Evolutionary conservation across 2,888 invertebrate genomes (phyloP), one percentile per base, ranked within the genome.

Genomic region (Phengaris arion): DNA sequence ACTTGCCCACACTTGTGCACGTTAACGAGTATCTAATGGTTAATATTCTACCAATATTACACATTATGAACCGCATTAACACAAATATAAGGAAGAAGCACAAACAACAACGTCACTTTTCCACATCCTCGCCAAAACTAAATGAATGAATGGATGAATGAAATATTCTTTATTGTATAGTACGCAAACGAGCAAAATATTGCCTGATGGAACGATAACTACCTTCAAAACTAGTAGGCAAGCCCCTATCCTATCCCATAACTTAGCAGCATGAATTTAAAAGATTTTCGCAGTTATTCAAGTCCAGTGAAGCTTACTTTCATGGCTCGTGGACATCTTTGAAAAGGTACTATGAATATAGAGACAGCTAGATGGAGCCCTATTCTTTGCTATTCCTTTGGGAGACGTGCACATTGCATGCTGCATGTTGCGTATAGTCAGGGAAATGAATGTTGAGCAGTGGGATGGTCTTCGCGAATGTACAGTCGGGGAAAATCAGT

Each of bases 291-390:
- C 59, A 64, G 22, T 64, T 64, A 64, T 64, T 64, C 64, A 12
- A 45, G 64, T 12, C 64, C 64, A 13, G 64, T 35, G 64, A 64
- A 35, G 64, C 64, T 45, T 64, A 35, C 15, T 64, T 64, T 64
- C 13, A 35, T 10, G 64, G 12, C 64, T 35, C 64, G 64, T 35
- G 64, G 64, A 64, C 64, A 45, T 64, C 35, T 64, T 64, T 64
- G 64, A 64, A 64, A 64, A 57, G 57, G 59, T 12, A 22, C 35
- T 5, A 12, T 64, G 45, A 64, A 64, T 59, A 10, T 35, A 35
- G 12, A 35, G 64, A 12, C 4, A 52, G 9, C 52, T 35, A 59
- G 22, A 7, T 59, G 10, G 59, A 35, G 64, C 64, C 35, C 64
- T 64, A 64, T 64, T 64, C 64, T 64, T 64, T 35, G 35, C 10